phyloP scores from a whole-genome alignment of 1,140 invertebrate genomes.

The Hypothenemus hampei region DNA sequence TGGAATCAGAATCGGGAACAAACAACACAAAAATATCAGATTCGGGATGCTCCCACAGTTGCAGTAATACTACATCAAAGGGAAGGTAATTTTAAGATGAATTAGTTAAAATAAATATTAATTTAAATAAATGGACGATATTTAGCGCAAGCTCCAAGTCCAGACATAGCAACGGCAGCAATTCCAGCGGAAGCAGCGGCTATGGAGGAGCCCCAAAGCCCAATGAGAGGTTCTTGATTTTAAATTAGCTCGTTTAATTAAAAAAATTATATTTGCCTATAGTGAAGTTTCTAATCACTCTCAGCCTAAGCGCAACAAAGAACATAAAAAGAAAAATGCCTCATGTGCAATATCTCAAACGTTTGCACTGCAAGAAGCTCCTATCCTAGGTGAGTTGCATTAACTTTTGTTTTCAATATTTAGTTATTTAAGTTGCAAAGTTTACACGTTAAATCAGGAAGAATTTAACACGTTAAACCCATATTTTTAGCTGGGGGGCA shows the following conservation, averaged over 20 bases:
- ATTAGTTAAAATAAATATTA: too few relatives aligned
- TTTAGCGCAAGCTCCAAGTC: conserved; percentile 72
- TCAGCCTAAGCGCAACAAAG: conserved; percentile 48
- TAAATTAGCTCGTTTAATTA: neutral
- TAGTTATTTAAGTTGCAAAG: too few relatives aligned
- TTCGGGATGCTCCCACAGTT: conserved; percentile 72
- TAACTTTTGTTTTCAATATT: too few relatives aligned
- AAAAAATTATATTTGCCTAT: neutral
- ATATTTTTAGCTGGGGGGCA: too few relatives aligned
- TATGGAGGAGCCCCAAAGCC: conserved; percentile 59
- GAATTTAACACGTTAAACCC: too few relatives aligned
- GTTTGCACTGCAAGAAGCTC: too few relatives aligned
- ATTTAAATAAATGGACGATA: too few relatives aligned
- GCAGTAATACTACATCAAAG: conserved; percentile 70
- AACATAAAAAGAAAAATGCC: conserved; percentile 54
- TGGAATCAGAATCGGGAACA: conserved; percentile 50
- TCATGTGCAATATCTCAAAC: too few relatives aligned
- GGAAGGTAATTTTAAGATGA: conserved; percentile 53
- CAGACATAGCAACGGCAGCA: conserved; percentile 61
- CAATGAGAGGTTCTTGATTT: conserved; percentile 37
- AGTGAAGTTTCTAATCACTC: conserved; percentile 36
- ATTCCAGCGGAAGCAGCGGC: conserved; percentile 72
- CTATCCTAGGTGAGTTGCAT: too few relatives aligned
- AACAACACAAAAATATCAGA: conserved; percentile 64
- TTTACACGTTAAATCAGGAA: too few relatives aligned